Evolutionary conservation across 1,140 invertebrate genomes (phyloP).

Genomic region (Hesperophylax magnus): DNA sequence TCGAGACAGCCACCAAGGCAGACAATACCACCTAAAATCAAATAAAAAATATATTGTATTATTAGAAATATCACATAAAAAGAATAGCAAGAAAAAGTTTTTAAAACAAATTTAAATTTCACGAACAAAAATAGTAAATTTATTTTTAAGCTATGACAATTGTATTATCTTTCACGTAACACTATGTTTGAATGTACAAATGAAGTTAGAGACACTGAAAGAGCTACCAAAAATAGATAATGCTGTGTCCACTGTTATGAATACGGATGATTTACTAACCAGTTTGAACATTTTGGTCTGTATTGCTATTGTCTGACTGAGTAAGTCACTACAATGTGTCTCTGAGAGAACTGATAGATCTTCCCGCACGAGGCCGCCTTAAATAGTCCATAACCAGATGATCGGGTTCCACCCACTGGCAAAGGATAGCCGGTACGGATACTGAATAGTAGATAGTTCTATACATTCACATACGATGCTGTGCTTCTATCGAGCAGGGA

Average conservation of each 20-base stretch:
- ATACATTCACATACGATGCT: conserved; percentile 10
- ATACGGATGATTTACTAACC: conserved; percentile 60
- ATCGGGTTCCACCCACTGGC: conserved; percentile 29
- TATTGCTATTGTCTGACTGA: conserved; percentile 57
- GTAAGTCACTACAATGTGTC: conserved; percentile 59
- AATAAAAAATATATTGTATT: too few relatives aligned
- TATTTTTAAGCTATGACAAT: too few relatives aligned
- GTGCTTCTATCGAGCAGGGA: not conserved
- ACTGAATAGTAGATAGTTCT: not conserved
- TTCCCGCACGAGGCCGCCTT: conserved; percentile 35
- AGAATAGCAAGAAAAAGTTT: not conserved
- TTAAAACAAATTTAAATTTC: too few relatives aligned
- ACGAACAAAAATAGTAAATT: too few relatives aligned
- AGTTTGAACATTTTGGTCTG: conserved; percentile 64
- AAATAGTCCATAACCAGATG: conserved; percentile 46
- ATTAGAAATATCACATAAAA: too few relatives aligned
- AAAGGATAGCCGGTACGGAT: not conserved
- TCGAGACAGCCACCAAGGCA: conserved; percentile 72
- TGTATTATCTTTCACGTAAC: too few relatives aligned
- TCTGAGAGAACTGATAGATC: conserved; percentile 53
- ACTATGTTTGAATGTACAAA: too few relatives aligned
- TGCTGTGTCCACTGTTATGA: conserved; percentile 8
- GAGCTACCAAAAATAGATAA: not conserved
- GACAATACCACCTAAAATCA: conserved; percentile 72
- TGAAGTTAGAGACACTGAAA: not conserved